Conservation (phyloP, 2,113 vertebrate species). For the Coregonus clupeaformis region DNA sequence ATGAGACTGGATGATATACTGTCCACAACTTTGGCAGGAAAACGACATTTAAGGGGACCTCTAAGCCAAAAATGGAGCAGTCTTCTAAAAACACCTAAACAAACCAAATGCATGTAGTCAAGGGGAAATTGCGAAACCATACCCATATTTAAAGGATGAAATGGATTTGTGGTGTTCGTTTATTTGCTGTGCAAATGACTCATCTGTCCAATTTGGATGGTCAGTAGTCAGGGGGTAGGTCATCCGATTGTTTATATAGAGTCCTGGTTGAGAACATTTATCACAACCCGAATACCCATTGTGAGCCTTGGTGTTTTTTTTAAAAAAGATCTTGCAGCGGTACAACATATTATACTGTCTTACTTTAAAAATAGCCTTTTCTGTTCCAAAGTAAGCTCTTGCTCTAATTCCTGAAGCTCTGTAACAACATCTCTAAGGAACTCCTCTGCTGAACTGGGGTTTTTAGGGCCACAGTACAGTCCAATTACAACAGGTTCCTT, state of each 20-base stretch:
- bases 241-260: background rate
- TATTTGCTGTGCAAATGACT: background rate
- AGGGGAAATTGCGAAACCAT: background rate
- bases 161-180: background rate
- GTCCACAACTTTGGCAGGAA: background rate
- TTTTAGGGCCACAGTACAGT: background rate
- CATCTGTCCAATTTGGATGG: background rate
- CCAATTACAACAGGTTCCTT: constrained; percentile 5
- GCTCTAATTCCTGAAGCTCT: background rate
- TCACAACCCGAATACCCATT: background rate
- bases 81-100: background rate
- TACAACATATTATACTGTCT: background rate
- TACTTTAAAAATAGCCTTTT: background rate
- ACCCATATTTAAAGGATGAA: background rate
- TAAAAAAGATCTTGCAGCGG: background rate
- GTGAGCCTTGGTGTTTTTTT: background rate
- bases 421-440: background rate
- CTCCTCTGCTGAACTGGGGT: background rate
- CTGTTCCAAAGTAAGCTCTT: background rate
- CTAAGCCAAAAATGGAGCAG: background rate
- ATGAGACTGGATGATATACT: background rate
- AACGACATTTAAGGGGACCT: background rate
- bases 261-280: background rate
- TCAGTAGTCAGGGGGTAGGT: background rate
- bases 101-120: background rate